A percentile compares a stretch with the other conserved stretches of the same genome.
Evolutionary conservation across 2,113 vertebrate genomes (phyloP).

Genomic region (Manacus vitellinus): DNA sequence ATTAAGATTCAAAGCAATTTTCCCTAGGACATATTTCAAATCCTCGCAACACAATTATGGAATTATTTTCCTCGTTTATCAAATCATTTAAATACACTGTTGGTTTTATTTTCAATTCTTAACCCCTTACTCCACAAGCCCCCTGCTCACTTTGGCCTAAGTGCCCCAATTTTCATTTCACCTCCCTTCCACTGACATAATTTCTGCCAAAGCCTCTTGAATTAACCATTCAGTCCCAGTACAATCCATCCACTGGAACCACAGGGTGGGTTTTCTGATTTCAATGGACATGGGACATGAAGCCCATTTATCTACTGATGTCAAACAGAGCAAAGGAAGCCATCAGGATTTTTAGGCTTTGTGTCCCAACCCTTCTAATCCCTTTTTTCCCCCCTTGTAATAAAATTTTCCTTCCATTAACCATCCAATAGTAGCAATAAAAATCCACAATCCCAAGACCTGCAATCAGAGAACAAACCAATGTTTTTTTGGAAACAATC

Average conservation of each 20-base stretch:
- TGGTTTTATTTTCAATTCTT: background rate
- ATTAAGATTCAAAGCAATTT: background rate
- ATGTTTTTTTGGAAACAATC: rapidly evolving
- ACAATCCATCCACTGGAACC: background rate
- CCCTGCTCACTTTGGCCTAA: background rate
- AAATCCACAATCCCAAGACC: background rate
- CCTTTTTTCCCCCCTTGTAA: background rate
- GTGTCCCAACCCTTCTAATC: background rate
- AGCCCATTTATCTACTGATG: background rate
- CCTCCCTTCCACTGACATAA: background rate
- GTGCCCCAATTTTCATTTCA: rapidly evolving
- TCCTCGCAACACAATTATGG: background rate
- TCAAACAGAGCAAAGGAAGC: background rate
- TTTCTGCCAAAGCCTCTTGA: background rate
- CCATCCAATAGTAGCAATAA: rapidly evolving
- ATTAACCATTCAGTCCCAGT: background rate
- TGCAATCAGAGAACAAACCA: background rate
- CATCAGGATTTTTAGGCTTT: background rate
- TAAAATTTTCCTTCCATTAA: background rate
- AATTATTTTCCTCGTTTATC: background rate
- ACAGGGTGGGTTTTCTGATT: rapidly evolving
- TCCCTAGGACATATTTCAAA: background rate
- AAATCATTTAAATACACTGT: background rate
- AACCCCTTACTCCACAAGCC: rapidly evolving
- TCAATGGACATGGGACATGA: rapidly evolving